A percentile compares a stretch with the other conserved stretches of the same genome.
Evolutionary conservation across 2,797 vertebrate genomes (phyloP).

Genomic region (Phrynocephalus forsythii): DNA sequence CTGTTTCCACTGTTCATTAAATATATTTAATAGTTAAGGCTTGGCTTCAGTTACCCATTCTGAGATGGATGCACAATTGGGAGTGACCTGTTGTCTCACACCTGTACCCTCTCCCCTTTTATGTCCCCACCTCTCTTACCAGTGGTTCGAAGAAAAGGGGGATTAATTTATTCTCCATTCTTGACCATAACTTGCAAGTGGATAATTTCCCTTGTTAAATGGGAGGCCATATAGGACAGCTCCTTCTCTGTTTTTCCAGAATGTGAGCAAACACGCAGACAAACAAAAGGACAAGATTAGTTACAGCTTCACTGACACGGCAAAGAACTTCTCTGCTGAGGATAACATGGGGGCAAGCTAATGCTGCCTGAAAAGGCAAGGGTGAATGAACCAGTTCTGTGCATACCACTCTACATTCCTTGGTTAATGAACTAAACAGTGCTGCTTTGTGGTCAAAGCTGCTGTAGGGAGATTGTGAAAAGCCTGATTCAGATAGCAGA

Average conservation of each 20-base stretch:
- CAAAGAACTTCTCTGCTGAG: background rate
- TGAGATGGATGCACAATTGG: background rate
- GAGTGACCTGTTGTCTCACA: too few relatives aligned
- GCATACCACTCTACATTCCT: constrained; percentile 21
- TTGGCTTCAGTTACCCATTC: background rate
- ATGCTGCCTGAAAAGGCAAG: background rate
- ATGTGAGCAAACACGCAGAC: background rate
- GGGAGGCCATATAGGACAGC: background rate
- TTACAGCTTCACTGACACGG: background rate
- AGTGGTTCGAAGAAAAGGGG: background rate
- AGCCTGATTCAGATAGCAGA: background rate
- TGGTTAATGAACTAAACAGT: constrained; percentile 27
- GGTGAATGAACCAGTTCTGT: background rate
- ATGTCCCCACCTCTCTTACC: background rate
- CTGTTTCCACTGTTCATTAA: background rate
- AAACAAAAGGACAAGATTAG: background rate
- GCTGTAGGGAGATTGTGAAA: background rate
- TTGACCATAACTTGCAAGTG: background rate
- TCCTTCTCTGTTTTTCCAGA: background rate
- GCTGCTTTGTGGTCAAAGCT: constrained; percentile 14
- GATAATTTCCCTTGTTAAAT: background rate
- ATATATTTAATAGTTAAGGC: background rate
- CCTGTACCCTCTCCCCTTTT: background rate
- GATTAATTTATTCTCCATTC: background rate
- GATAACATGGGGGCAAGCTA: background rate